Percentiles rank a stretch among this genome's conserved stretches.
Conservation (phyloP, 2,888 invertebrate species). For the Drosophila maculinotata region DNA sequence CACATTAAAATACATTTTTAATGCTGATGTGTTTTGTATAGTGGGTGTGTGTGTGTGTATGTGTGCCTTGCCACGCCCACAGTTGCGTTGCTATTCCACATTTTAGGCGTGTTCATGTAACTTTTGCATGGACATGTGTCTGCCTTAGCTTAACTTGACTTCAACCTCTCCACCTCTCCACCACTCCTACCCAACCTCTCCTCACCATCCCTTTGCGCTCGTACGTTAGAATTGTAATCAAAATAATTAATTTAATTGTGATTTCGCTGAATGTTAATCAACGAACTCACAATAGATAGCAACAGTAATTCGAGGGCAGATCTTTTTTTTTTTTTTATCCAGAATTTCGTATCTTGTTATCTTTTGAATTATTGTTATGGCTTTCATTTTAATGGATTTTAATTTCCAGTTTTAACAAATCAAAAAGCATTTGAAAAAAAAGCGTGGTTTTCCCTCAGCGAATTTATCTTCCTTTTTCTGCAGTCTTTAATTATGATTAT, state of each 20-base stretch:
- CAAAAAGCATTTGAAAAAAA: constrained; percentile 17
- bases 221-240: constrained; percentile 70
- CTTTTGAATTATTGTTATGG: constrained; percentile 63
- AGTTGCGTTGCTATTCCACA: constrained; percentile 11
- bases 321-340: constrained; percentile 9
- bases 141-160: constrained; percentile 29
- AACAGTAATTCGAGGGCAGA: constrained; percentile 4
- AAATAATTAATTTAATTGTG: constrained; percentile 77
- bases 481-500: constrained; percentile 11
- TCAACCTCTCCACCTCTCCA: too few species aligned
- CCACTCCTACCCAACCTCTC: background rate
- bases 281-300: constrained; percentile 21
- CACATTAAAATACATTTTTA: constrained; percentile 79
- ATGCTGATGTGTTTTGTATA: constrained; percentile 61
- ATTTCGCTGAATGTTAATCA: constrained; percentile 64
- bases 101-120: constrained; percentile 25
- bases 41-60: constrained; percentile 24
- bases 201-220: constrained; percentile 1
- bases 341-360: constrained; percentile 21
- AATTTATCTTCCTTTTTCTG: background rate
- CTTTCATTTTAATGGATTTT: constrained; percentile 61
- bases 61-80: constrained; percentile 39
- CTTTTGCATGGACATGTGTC: constrained; percentile 43
- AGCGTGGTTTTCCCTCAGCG: background rate
- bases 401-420: constrained; percentile 51